These are phyloP conservation scores for Platycercus adscitus DNA, from an alignment of 2,113 vertebrate genomes.

Conservation along the genomic window DNA sequence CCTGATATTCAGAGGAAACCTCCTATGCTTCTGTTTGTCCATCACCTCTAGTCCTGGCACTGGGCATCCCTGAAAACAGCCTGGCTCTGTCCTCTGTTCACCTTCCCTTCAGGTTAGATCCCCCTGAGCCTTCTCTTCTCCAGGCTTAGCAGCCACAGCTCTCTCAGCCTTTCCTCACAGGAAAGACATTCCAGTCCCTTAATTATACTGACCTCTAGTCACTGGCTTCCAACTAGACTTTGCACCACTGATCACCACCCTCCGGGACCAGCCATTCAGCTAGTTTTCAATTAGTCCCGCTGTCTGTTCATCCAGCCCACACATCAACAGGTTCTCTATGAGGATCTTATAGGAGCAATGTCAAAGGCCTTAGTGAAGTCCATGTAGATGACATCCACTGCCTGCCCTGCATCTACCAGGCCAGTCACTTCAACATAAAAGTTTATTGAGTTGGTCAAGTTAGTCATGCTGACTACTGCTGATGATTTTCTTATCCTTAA, in stretches of 20 bases:
- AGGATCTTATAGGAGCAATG: neutral
- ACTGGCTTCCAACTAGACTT: neutral
- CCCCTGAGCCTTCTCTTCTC: neutral
- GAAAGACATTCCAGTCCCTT: neutral
- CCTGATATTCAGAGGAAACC: neutral
- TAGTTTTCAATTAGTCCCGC: neutral
- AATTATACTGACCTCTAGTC: neutral
- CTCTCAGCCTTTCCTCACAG: neutral
- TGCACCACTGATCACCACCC: fast-evolving
- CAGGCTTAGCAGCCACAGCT: neutral
- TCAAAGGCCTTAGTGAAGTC: neutral
- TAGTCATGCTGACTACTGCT: neutral
- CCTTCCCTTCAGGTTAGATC: neutral
- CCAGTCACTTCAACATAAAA: neutral
- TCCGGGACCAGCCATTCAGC: neutral
- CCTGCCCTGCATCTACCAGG: neutral
- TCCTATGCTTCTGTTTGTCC: fast-evolving
- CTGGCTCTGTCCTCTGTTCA: neutral
- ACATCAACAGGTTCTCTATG: neutral
- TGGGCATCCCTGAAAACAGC: neutral
- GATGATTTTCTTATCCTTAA: neutral
- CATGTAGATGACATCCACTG: neutral
- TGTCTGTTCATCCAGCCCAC: neutral
- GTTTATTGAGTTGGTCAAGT: neutral
- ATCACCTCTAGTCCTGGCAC: neutral